A percentile compares a stretch with the other conserved stretches of the same genome.
phyloP scores from a whole-genome alignment of 1,140 invertebrate species.

The Scaptomyza graminum region DNA sequence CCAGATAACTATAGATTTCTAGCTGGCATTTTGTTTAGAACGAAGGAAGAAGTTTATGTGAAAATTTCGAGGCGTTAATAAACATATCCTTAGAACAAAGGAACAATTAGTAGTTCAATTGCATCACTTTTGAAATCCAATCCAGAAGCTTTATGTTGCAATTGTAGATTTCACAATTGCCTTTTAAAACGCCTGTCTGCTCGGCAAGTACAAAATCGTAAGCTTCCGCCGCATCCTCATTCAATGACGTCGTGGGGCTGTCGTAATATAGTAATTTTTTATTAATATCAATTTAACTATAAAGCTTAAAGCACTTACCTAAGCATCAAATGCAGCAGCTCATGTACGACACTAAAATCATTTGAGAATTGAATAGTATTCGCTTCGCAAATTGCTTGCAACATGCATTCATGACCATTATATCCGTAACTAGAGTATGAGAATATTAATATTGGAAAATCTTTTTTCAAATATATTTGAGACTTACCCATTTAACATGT shows the following conservation, averaged over 20 bases:
- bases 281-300: not conserved
- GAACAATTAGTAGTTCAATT: not conserved
- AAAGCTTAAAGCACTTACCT: constrained; percentile 28
- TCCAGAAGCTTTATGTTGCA: constrained; percentile 54
- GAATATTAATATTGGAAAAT: not conserved
- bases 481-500: constrained; percentile 57
- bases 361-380: constrained; percentile 46
- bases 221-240: constrained; percentile 19
- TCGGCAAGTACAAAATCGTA: constrained; percentile 48
- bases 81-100: too few relatives aligned
- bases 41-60: constrained; percentile 38
- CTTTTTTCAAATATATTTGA: not conserved
- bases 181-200: not conserved
- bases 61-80: not conserved
- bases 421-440: constrained; percentile 52
- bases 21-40: constrained; percentile 49
- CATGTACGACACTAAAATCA: constrained; percentile 46
- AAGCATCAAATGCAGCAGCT: constrained; percentile 56
- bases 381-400: constrained; percentile 61
- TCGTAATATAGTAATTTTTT: not conserved
- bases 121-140: constrained; percentile 50
- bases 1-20: constrained; percentile 39
- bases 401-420: constrained; percentile 57
- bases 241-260: constrained; percentile 37
- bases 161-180: constrained; percentile 47